Evolutionary conservation across 2,113 vertebrate genomes (phyloP).

Genomic region (Nanorana parkeri): DNA sequence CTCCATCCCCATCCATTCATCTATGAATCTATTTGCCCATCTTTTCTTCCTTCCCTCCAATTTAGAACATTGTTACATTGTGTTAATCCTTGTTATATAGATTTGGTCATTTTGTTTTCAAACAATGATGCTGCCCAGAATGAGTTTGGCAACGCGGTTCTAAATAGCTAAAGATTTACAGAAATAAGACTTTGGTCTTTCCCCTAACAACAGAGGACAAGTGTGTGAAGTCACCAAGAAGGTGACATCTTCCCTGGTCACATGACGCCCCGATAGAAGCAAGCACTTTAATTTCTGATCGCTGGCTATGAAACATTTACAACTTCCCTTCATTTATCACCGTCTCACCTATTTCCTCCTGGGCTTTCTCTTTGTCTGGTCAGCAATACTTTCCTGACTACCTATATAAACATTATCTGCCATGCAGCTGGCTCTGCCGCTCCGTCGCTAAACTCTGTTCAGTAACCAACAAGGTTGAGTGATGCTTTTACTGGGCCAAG

Average conservation of each 20-base stretch:
- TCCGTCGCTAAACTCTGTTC: slow-evolving; percentile 67
- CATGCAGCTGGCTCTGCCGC: slow-evolving; percentile 64
- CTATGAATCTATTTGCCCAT: too few relatives aligned
- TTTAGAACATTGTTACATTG: too few relatives aligned
- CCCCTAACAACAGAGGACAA: neutral
- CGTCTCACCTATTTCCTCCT: neutral
- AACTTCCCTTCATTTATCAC: slow-evolving; percentile 51
- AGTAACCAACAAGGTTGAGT: slow-evolving; percentile 75
- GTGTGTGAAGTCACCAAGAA: neutral
- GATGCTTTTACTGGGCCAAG: slow-evolving; percentile 73
- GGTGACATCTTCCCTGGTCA: neutral
- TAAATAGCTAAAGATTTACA: too few relatives aligned
- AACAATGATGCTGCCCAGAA: too few relatives aligned
- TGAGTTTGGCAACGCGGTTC: too few relatives aligned
- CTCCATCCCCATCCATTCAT: too few relatives aligned
- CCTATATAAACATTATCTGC: slow-evolving; percentile 65
- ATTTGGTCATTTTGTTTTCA: too few relatives aligned
- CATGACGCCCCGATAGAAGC: neutral
- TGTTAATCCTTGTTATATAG: too few relatives aligned
- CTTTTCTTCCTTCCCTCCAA: too few relatives aligned
- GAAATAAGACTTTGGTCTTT: neutral
- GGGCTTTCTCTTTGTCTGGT: slow-evolving; percentile 63
- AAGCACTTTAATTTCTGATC: slow-evolving; percentile 11
- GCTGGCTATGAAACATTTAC: slow-evolving; percentile 41
- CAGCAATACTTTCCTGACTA: slow-evolving; percentile 52